These are phyloP conservation scores for Rhagophthalmus giganteus DNA, from an alignment of 2,888 invertebrate species.

Conservation along the genomic window DNA sequence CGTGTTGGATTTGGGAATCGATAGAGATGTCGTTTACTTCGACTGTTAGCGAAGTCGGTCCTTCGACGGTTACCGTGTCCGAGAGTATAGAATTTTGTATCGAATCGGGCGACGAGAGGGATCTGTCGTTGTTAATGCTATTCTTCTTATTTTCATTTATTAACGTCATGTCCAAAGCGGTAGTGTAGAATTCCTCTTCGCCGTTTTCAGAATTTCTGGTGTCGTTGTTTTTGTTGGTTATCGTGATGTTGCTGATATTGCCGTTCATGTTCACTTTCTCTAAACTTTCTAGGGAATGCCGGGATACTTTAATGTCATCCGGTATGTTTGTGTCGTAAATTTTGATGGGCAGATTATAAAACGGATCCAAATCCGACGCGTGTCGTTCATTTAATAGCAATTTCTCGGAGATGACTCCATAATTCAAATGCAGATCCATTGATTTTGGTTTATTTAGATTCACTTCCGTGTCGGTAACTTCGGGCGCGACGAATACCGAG, in stretches of 20 bases:
- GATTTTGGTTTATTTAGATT: constrained; percentile 6
- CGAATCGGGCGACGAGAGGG: constrained; percentile 35
- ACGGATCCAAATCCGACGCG: constrained; percentile 31
- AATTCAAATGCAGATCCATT: constrained; percentile 35
- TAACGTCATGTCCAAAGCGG: constrained; percentile 60
- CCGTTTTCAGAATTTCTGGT: constrained; percentile 43
- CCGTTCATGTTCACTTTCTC: constrained; percentile 63
- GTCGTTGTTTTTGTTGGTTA: constrained; percentile 54
- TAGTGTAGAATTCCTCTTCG: constrained; percentile 50
- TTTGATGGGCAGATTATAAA: constrained; percentile 8
- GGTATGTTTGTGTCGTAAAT: constrained; percentile 62
- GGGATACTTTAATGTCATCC: constrained; percentile 66
- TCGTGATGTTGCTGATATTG: constrained; percentile 39
- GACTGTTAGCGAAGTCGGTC: constrained; percentile 44
- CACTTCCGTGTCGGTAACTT: too few relatives aligned
- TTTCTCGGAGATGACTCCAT: not conserved
- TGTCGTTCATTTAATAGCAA: constrained; percentile 40
- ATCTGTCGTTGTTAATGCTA: constrained; percentile 49
- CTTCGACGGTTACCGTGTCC: constrained; percentile 36
- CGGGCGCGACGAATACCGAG: too few relatives aligned
- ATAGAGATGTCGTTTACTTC: constrained; percentile 36
- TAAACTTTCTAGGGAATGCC: constrained; percentile 64
- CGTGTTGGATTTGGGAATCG: not conserved
- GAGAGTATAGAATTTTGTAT: constrained; percentile 37
- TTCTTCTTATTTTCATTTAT: constrained; percentile 55